Evolutionary conservation across 2,888 invertebrate species (phyloP).

Genomic region (Pachydiplax longipennis): DNA sequence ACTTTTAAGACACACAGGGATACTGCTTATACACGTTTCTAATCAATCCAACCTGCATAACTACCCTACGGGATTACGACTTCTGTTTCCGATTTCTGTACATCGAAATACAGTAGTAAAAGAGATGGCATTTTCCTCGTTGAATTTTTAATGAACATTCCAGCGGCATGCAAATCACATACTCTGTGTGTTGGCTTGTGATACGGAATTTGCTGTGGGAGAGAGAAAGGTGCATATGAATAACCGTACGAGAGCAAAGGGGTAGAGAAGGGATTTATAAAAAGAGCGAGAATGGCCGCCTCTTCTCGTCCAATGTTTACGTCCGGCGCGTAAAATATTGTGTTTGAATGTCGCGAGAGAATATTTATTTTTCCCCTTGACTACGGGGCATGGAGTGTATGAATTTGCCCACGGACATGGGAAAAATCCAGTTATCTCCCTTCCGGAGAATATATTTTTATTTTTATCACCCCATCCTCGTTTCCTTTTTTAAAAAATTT

Average conservation of each 20-base stretch:
- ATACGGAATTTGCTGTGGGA: too few relatives aligned
- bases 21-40: too few relatives aligned
- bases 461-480: neutral
- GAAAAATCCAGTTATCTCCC: neutral
- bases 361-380: neutral
- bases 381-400: neutral
- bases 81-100: neutral
- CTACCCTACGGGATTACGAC: too few relatives aligned
- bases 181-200: too few relatives aligned
- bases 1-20: too few relatives aligned
- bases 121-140: neutral
- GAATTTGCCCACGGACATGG: neutral
- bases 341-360: neutral
- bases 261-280: neutral
- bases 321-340: slow-evolving; percentile 39
- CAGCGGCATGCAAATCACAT: neutral
- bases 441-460: neutral
- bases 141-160: neutral
- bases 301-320: neutral
- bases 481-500: neutral
- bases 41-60: too few relatives aligned
- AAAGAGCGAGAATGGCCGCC: neutral
- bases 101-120: neutral
- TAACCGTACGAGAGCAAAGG: neutral
- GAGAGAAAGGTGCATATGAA: too few relatives aligned